phyloP scores from a whole-genome alignment of 2,888 invertebrate species.

The Cheilosia grossa region DNA sequence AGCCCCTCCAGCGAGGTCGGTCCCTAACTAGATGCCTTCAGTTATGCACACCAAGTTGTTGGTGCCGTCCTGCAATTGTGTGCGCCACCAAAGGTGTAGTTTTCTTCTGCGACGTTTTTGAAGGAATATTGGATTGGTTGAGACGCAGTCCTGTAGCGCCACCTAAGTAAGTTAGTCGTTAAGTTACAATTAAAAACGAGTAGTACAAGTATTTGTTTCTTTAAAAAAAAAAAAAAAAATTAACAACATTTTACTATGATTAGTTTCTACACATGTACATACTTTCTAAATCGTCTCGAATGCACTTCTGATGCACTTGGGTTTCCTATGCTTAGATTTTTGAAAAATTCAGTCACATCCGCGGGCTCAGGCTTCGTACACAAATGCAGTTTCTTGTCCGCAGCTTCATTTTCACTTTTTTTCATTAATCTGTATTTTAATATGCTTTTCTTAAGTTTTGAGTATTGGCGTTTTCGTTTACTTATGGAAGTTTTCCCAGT shows the following conservation, averaged over 20 bases:
- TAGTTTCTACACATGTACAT: conserved; percentile 35
- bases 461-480: neutral
- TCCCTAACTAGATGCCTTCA: too few species aligned
- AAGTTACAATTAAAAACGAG: too few species aligned
- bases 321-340: conserved; percentile 7
- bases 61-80: too few species aligned
- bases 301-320: conserved; percentile 65
- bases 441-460: conserved; percentile 42
- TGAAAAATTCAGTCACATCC: neutral
- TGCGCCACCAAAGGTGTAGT: too few species aligned
- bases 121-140: too few species aligned
- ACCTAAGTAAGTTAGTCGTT: too few species aligned
- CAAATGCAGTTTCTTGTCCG: neutral
- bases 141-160: too few species aligned
- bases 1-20: too few species aligned
- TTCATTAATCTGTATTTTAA: conserved; percentile 36
- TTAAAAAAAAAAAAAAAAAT: too few species aligned
- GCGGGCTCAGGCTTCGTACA: neutral
- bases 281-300: conserved; percentile 80
- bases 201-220: too few species aligned
- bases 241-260: neutral
- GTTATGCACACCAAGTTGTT: too few species aligned
- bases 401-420: neutral
- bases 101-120: too few species aligned
- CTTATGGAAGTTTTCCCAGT: neutral